Conservation (phyloP, 2,888 invertebrate species). For the Cyaniris semiargus region DNA sequence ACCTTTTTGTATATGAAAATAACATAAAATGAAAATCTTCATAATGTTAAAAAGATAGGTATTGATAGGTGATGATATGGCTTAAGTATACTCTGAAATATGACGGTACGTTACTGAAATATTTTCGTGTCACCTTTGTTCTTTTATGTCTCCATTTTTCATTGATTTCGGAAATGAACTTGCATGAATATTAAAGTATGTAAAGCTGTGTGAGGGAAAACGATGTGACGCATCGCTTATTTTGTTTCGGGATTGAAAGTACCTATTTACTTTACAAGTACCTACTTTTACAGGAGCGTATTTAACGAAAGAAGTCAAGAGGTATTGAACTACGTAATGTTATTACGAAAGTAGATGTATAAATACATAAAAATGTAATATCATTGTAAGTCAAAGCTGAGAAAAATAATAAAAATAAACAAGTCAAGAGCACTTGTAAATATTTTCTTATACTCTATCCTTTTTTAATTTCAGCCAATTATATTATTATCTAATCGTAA, state of each 20-base stretch:
- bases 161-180: constrained; percentile 35
- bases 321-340: no score
- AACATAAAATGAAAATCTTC: constrained; percentile 31
- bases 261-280: not conserved
- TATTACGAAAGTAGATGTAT: no score
- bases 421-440: not conserved
- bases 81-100: constrained; percentile 32
- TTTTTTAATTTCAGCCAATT: constrained; percentile 12
- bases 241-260: constrained; percentile 4
- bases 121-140: constrained; percentile 34
- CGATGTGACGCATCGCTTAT: not conserved
- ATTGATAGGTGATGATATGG: constrained; percentile 32
- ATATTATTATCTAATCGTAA: constrained; percentile 16
- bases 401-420: not conserved
- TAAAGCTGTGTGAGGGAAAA: constrained; percentile 26
- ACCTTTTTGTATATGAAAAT: constrained; percentile 10
- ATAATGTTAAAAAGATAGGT: constrained; percentile 31
- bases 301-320: no score
- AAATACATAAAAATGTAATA: no score
- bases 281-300: not conserved
- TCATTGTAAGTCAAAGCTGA: no score
- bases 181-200: constrained; percentile 32
- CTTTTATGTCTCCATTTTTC: constrained; percentile 33
- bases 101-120: constrained; percentile 34
- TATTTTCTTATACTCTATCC: not conserved